phyloP scores from a whole-genome alignment of 1,140 invertebrate genomes.

The Macrobrachium nipponense region DNA sequence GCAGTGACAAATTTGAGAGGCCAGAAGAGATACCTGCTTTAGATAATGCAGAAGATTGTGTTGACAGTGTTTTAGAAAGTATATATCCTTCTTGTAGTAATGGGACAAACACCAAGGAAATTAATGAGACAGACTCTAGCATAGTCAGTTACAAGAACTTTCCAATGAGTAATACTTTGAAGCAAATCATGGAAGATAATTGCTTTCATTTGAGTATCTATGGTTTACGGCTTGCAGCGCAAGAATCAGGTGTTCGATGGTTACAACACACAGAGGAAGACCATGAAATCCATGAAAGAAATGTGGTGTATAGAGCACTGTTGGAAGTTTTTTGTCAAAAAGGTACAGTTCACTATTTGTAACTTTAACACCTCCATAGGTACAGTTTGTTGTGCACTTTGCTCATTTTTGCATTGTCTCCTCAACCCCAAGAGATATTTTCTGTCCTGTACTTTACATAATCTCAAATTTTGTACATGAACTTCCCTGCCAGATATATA shows the following conservation, averaged over 20 bases:
- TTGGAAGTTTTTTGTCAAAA: conserved; percentile 40
- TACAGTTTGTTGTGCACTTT: too few relatives aligned
- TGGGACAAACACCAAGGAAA: background rate
- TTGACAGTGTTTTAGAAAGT: background rate
- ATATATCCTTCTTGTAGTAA: background rate
- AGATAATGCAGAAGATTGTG: background rate
- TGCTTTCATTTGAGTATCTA: conserved; percentile 17
- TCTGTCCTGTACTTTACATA: too few relatives aligned
- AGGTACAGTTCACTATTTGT: conserved; percentile 20
- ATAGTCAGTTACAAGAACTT: conserved; percentile 25
- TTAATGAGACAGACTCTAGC: background rate
- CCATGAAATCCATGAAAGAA: conserved; percentile 31
- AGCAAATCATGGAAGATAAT: conserved; percentile 12
- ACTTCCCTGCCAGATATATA: too few relatives aligned
- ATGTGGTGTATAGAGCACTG: conserved; percentile 38
- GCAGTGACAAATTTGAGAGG: background rate
- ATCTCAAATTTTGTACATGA: too few relatives aligned
- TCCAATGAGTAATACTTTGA: conserved; percentile 38
- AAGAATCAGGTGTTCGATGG: conserved; percentile 48
- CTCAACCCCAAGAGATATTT: too few relatives aligned
- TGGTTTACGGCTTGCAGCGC: conserved; percentile 48
- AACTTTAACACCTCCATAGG: background rate
- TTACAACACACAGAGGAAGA: conserved; percentile 8
- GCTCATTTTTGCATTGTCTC: too few relatives aligned
- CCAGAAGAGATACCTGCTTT: too few relatives aligned